Evolutionary conservation across 2,797 vertebrate species (phyloP).

Genomic region (Parauchenoglanis punctatus): DNA sequence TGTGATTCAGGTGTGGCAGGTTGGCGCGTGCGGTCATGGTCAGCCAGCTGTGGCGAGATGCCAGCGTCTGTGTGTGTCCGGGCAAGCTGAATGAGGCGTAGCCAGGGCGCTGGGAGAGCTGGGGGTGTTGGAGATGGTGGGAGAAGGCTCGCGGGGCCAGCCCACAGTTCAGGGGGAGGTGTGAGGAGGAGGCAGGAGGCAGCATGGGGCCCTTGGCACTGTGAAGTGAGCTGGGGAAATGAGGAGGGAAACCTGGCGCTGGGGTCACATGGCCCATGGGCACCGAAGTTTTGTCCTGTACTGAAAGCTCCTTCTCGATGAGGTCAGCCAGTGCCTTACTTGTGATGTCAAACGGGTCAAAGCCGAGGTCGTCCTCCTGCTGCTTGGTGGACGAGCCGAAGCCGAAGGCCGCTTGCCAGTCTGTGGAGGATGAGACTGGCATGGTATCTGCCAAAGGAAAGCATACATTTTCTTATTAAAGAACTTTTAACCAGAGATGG

Average conservation of each 20-base stretch:
- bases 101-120: conserved; percentile 82
- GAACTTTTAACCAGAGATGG: not conserved
- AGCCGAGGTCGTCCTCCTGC: conserved; percentile 92
- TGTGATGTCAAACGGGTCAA: conserved; percentile 93
- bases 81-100: conserved; percentile 70
- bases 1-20: conserved; percentile 87
- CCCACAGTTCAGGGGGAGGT: conserved; percentile 79
- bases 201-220: conserved; percentile 59
- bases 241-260: conserved; percentile 77
- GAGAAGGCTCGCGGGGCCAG: conserved; percentile 85
- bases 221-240: conserved; percentile 79
- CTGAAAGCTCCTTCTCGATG: conserved; percentile 91
- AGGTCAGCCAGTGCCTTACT: conserved; percentile 94
- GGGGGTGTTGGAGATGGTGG: conserved; percentile 82
- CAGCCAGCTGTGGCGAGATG: conserved; percentile 66
- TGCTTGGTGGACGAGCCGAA: conserved; percentile 84
- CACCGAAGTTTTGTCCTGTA: conserved; percentile 76
- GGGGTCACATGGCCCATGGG: conserved; percentile 73
- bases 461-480: not conserved
- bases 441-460: conserved; percentile 82
- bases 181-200: conserved; percentile 76
- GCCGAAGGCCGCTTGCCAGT: conserved; percentile 95
- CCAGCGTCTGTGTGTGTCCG: conserved; percentile 26
- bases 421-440: conserved; percentile 91
- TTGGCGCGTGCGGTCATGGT: conserved; percentile 80